phyloP scores from a whole-genome alignment of 2,888 invertebrate genomes.

The Cataglyphis livida region DNA sequence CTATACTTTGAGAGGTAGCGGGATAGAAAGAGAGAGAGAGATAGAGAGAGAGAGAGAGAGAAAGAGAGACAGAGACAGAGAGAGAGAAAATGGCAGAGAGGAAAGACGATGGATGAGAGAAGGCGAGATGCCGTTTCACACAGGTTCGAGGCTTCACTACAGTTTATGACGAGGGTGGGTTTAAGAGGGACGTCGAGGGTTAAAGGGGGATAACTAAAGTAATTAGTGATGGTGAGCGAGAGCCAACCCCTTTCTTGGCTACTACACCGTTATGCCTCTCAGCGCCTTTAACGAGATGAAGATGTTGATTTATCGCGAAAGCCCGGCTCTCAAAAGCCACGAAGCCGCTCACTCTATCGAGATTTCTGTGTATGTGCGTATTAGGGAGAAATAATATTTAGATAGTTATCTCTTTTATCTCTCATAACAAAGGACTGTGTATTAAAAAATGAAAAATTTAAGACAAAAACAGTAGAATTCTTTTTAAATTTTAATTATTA shows the following conservation, averaged over 20 bases:
- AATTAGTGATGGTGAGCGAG: slow-evolving; percentile 81
- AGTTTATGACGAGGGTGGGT: slow-evolving; percentile 77
- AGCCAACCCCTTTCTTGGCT: slow-evolving; percentile 64
- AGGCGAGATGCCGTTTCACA: slow-evolving; percentile 72
- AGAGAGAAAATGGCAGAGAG: neutral
- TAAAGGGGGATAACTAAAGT: slow-evolving; percentile 79
- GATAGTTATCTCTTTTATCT: neutral
- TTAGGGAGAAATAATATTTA: neutral
- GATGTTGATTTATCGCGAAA: slow-evolving; percentile 62
- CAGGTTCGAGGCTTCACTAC: slow-evolving; percentile 75
- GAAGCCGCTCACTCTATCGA: slow-evolving; percentile 1
- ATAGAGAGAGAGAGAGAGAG: no score
- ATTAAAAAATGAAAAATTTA: neutral
- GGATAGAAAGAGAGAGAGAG: slow-evolving; percentile 14
- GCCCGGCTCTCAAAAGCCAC: slow-evolving; percentile 31
- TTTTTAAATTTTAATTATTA: slow-evolving; percentile 19
- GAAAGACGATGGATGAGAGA: slow-evolving; percentile 50
- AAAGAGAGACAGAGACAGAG: neutral
- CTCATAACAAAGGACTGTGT: neutral
- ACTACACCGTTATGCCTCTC: slow-evolving; percentile 64
- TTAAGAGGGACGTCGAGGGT: slow-evolving; percentile 75
- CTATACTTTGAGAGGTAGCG: slow-evolving; percentile 67
- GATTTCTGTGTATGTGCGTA: neutral
- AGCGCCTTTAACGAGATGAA: slow-evolving; percentile 65
- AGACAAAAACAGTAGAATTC: neutral